Percentiles rank a stretch among this genome's conserved stretches.
Evolutionary conservation across 2,113 vertebrate genomes (phyloP).

Genomic region (Saguinus midas): DNA sequence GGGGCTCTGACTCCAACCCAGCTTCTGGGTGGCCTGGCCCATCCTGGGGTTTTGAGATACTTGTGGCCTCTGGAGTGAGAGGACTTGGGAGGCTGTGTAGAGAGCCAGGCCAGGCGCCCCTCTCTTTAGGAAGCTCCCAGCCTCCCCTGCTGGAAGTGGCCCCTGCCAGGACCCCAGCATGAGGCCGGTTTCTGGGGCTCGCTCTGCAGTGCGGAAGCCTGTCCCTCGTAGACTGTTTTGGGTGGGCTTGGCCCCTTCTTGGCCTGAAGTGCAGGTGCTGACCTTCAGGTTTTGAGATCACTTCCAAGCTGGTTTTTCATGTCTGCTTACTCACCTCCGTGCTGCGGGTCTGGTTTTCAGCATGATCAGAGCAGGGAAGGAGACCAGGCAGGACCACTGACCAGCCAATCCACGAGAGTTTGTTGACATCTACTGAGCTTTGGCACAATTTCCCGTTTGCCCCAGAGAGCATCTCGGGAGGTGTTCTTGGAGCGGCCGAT

Average conservation of each 20-base stretch:
- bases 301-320: neutral
- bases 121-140: too few species aligned
- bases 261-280: neutral
- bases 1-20: neutral
- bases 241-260: neutral
- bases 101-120: neutral
- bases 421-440: neutral
- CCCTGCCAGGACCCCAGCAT: neutral
- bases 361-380: neutral
- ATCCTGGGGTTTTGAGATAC: neutral
- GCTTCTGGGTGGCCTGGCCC: neutral
- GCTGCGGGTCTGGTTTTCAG: neutral
- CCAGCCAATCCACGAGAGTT: accelerated
- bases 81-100: neutral
- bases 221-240: neutral
- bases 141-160: neutral
- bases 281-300: neutral
- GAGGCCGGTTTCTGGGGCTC: neutral
- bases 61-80: neutral
- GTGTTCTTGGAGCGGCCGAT: neutral
- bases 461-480: neutral
- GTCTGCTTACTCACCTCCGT: neutral
- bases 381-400: too few species aligned
- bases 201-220: too few species aligned
- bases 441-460: neutral